Base-by-base conservation (phyloP, 2,113 vertebrate species). In the Microtus montanus region DNA sequence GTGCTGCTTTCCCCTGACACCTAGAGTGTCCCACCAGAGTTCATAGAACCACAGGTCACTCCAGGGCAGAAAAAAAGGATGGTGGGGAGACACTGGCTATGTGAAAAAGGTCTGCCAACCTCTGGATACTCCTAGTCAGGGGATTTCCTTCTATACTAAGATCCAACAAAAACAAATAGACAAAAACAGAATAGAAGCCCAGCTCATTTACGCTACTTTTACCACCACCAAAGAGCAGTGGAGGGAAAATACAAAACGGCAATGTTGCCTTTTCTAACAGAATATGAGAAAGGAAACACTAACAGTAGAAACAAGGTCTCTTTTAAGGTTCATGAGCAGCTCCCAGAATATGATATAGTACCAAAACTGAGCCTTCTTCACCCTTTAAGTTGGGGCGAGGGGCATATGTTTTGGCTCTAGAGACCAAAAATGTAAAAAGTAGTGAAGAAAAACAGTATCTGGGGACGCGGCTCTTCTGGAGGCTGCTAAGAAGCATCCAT, bases 121-220 rank as follows among this genome's bases (percentile, higher is more conserved):
- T 9, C 78, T 70, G 49, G 28, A 63, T 77, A 93, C 41, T 49
- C 71, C 26, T 68, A 47, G 83, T 64, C 58, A 85, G 15, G 47
- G 38, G 47, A 68, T 70, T 87, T 91, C 13, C 17, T 61, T 19
- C 44, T 49, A 47, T 14, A 68, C 4, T 82, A 82, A 66, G 14
- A 13, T 33, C 66, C 73, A 91, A 13, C 54, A 54, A 54, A 54
- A 54, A 54, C 15, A 54, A 54, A 15, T 54, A 54, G 54, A 54
- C 22, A 13, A 88, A 92, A 91, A 94, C 38, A 91, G 26, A 85
- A 86, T 77, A 80, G 93, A 86, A 85, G 89, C 41, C 13, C 20
- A 87, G 38, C 3, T 87, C 74, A 92, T 33, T 30, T 68, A 13
- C 15, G 2, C 63, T 63, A 77, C 41, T 49, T 90, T 58, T 83